These are phyloP conservation scores for Fukomys damarensis DNA, from an alignment of 2,113 vertebrate species.

Conservation along the genomic window DNA sequence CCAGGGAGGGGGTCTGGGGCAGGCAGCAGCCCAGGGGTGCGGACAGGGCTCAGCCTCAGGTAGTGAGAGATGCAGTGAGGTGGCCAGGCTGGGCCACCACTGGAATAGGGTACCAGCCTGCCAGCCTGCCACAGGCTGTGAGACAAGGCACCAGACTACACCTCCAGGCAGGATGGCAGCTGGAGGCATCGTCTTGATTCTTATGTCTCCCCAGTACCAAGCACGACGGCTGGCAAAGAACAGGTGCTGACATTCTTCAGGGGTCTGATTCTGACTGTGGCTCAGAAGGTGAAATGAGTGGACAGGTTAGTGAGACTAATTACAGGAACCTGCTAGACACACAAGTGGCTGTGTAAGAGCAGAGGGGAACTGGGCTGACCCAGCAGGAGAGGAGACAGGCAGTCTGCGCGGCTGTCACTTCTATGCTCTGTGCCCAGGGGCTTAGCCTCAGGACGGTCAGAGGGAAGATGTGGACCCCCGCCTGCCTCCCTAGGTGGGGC, in stretches of 20 bases:
- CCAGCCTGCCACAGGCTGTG: background rate
- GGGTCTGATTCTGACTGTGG: background rate
- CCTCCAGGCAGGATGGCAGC: background rate
- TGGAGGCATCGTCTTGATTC: background rate
- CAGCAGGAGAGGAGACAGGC: background rate
- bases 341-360: background rate
- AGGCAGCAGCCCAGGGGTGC: background rate
- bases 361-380: background rate
- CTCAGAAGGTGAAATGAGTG: rapidly evolving
- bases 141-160: background rate
- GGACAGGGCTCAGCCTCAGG: background rate
- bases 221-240: background rate
- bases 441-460: background rate
- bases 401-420: background rate
- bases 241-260: background rate
- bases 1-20: background rate
- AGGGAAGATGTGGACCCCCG: background rate
- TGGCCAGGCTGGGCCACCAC: background rate
- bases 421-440: background rate
- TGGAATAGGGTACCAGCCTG: background rate
- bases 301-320: background rate
- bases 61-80: background rate
- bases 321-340: rapidly evolving
- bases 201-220: background rate
- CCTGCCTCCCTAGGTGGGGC: background rate